Percentiles rank a stretch among this genome's conserved stretches.
These are phyloP conservation scores for Tyrophagus putrescentiae DNA, from an alignment of 1,140 invertebrate species.

Conservation along the genomic window DNA sequence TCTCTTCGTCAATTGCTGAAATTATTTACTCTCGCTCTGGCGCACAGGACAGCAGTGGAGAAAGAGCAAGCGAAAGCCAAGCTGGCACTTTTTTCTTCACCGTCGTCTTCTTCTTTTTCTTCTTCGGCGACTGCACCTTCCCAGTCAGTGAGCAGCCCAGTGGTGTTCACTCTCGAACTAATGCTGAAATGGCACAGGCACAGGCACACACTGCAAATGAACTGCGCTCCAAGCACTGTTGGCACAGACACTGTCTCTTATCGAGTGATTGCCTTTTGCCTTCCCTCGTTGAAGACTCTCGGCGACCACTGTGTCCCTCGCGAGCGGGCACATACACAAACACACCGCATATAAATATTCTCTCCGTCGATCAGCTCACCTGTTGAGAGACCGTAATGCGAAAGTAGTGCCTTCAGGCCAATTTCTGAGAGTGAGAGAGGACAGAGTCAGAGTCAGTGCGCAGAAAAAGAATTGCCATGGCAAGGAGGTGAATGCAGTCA, in stretches of 20 bases:
- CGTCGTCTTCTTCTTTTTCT: background rate
- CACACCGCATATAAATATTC: too few species aligned
- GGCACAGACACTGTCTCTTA: too few species aligned
- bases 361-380: slow-evolving; percentile 7
- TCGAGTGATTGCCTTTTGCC: too few species aligned
- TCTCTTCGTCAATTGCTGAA: slow-evolving; percentile 13
- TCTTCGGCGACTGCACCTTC: background rate
- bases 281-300: too few species aligned
- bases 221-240: too few species aligned
- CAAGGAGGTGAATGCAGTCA: too few species aligned
- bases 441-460: background rate
- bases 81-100: background rate
- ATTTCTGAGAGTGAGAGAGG: slow-evolving; percentile 9
- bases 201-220: too few species aligned
- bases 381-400: slow-evolving; percentile 11
- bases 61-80: background rate
- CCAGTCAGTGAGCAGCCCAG: too few species aligned
- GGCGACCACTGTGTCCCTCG: too few species aligned
- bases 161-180: too few species aligned
- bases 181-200: too few species aligned
- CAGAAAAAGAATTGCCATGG: background rate
- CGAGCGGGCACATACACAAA: too few species aligned
- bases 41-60: background rate
- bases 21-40: slow-evolving; percentile 14
- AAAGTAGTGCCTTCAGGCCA: background rate